Evolutionary conservation across 2,888 invertebrate species (phyloP).

Genomic region (Drosophila anomalata): DNA sequence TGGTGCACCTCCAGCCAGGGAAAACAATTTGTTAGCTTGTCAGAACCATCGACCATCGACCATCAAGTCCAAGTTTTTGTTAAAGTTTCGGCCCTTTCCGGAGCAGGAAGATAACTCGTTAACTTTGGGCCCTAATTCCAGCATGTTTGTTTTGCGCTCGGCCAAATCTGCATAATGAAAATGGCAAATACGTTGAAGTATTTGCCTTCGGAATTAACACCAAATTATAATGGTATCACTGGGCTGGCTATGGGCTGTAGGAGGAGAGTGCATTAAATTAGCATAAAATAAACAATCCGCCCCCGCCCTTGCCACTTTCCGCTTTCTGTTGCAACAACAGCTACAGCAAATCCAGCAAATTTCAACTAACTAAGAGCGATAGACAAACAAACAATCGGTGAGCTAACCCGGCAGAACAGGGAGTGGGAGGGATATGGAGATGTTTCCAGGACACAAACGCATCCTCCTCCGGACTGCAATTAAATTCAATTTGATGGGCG

Average conservation of each 20-base stretch:
- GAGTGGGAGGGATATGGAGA: slow-evolving; percentile 2
- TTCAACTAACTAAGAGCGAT: slow-evolving; percentile 47
- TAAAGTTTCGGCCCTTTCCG: slow-evolving; percentile 25
- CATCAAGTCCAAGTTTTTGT: slow-evolving; percentile 56
- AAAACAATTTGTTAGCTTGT: slow-evolving; percentile 79
- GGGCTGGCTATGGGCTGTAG: slow-evolving; percentile 4
- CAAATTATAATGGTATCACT: slow-evolving; percentile 71
- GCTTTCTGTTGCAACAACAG: slow-evolving; percentile 35
- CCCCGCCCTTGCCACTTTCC: slow-evolving; percentile 39
- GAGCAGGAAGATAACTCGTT: slow-evolving; percentile 55
- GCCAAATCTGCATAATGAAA: slow-evolving; percentile 69
- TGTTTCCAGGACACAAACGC: neutral
- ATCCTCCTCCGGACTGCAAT: slow-evolving; percentile 54
- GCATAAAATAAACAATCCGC: slow-evolving; percentile 70
- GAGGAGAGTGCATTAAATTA: slow-evolving; percentile 71
- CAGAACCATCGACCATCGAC: slow-evolving; percentile 62
- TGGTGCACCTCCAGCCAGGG: slow-evolving; percentile 76
- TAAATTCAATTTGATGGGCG: slow-evolving; percentile 73
- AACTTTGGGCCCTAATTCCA: slow-evolving; percentile 50
- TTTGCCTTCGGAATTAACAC: slow-evolving; percentile 65
- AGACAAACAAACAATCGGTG: slow-evolving; percentile 52
- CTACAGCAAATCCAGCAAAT: slow-evolving; percentile 58
- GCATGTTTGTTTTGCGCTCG: slow-evolving; percentile 28
- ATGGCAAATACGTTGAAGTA: slow-evolving; percentile 59
- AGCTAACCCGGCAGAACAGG: slow-evolving; percentile 5